Evolutionary conservation across 2,797 vertebrate species (phyloP).

Genomic region (Cirrhinus molitorella): DNA sequence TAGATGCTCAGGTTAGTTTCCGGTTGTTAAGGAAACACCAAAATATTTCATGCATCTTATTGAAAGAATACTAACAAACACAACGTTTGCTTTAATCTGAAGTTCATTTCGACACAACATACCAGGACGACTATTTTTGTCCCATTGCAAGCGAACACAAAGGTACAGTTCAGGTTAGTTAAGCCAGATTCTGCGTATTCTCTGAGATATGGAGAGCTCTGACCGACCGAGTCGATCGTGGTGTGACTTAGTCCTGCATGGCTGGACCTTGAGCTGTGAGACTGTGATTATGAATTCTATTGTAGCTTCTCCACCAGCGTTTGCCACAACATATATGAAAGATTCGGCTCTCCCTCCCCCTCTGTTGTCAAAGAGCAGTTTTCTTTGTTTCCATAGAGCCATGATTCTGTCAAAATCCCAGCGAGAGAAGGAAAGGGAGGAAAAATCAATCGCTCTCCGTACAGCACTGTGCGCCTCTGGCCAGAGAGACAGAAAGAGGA

Average conservation of each 20-base stretch:
- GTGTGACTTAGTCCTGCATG: slow-evolving; percentile 38
- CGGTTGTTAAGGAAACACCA: neutral
- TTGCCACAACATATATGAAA: slow-evolving; percentile 74
- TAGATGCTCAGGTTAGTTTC: too few species aligned
- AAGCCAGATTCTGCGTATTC: neutral
- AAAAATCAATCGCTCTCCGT: slow-evolving; percentile 95
- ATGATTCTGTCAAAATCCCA: slow-evolving; percentile 98
- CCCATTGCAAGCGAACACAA: neutral
- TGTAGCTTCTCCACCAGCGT: slow-evolving; percentile 76
- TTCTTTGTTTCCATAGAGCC: slow-evolving; percentile 91
- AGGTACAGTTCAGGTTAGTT: neutral
- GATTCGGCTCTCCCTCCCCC: slow-evolving; percentile 73
- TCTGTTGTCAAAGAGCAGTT: slow-evolving; percentile 77
- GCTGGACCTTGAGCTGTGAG: slow-evolving; percentile 40
- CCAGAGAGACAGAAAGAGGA: neutral
- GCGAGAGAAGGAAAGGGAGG: slow-evolving; percentile 71
- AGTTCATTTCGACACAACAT: neutral
- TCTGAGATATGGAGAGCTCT: slow-evolving; percentile 1
- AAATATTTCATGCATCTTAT: neutral
- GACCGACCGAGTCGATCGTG: neutral
- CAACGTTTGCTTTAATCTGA: neutral
- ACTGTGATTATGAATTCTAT: slow-evolving; percentile 76
- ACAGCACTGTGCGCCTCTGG: slow-evolving; percentile 83
- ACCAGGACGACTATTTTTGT: too few species aligned
- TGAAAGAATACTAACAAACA: neutral